Evolutionary conservation across 2,113 vertebrate genomes (phyloP), one percentile per base, ranked within the genome.

Genomic region (Sinocyclocheilus anshuiensis): DNA sequence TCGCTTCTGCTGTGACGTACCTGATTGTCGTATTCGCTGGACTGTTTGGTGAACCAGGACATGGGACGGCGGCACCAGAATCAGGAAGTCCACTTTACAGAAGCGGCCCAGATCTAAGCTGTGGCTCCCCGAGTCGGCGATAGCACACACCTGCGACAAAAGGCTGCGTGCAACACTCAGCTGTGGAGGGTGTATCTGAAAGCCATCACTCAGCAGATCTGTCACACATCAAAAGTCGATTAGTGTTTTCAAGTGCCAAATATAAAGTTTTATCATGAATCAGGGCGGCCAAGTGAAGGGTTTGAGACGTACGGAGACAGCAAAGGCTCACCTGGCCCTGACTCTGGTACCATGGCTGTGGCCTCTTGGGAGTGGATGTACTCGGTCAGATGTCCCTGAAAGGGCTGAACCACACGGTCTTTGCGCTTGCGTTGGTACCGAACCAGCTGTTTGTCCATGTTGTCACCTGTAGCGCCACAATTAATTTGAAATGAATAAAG

Each of bases 131-230:
- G 97, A 98, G 92, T 99, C 98, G 0, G 98, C 97, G n/a, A 99
- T 98, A 87, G 97, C 96, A 93, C 98, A 99, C 82, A 99, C 98
- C 92, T 98, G 97, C 71, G 98, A 99, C 90, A 99, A 96, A 84
- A 99, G 97, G 91, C 97, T 98, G 86, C 98, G 96, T 81, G 98
- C 98, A 90, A 98, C 96, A 20, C 92, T 96, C 84, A 99, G 95
- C 94, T 99, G 98, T 36, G 97, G 94, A 11, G 97, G 96, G 91
- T 97, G 94, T 94, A 99, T 99, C 93, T 98, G 97, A 94, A 99
- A 99, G n/a, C 4, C 48, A 4, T 89, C 86, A 7, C 33, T 86
- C 3, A 94, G 26, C 76, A 92, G 26, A 24, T 94, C 93, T 88
- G 74, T 57, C 77, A 86, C 24, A 53, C 9, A 79, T 33, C 8